Evolutionary conservation across 2,888 invertebrate species (phyloP), one percentile per base, ranked within the genome.

Genomic region (Synanthedon formicaeformis): DNA sequence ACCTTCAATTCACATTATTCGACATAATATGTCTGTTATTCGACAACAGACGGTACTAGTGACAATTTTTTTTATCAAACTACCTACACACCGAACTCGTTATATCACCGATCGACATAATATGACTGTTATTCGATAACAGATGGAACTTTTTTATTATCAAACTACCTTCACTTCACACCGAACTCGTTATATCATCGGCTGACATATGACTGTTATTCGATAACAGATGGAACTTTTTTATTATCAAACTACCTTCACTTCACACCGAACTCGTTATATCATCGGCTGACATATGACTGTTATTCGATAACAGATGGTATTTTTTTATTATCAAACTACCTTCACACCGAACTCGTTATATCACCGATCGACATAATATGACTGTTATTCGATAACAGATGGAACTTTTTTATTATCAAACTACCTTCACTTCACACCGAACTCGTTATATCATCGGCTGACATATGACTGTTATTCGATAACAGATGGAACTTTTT

Each of bases 51-150:
- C n/a, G n/a, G n/a, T n/a, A n/a, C n/a, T n/a, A n/a, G n/a, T n/a
- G n/a, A n/a, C n/a, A n/a, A n/a, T n/a, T n/a, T 16, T 16, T 16
- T 16, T 16, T 16, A 16, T 16, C 16, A 16, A 16, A 18, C 18
- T 18, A 18, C 18, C 57, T 18, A 4, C 23, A 23, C 23, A 23
- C 23, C 4, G 23, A 8, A 34, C 27, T 34, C 13, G 64, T 63
- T 1, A 81, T 82, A 40, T 78, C 80, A 52, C 70, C 63, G 0
- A 81, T 81, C 0, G 78, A 74, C 66, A 82, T 61, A 56, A 78
- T 81, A 0, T 82, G n/a, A n/a, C 81, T 82, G 52, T 84, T 84
- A 41, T 81, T 80, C 0, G 84, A 80, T 49, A 81, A 34, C 59
- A 85, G 55, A 63, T 84, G 84, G 40, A 80, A 78, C 34, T 78